These are phyloP conservation scores for Nudaria mundana DNA, from an alignment of 2,888 invertebrate species.

Conservation along the genomic window DNA sequence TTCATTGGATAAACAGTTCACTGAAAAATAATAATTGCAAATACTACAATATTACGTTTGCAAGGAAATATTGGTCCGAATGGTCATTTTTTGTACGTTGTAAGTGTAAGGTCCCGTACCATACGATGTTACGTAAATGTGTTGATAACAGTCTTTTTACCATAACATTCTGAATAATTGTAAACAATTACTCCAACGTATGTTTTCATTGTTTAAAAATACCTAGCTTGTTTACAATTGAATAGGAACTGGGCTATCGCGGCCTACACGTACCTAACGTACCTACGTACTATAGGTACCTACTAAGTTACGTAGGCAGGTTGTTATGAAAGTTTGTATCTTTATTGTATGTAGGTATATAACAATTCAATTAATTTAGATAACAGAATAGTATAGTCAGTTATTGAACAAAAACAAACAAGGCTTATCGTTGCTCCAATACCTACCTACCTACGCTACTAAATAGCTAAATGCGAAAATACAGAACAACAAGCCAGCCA, in stretches of 20 bases:
- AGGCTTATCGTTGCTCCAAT: slow-evolving; percentile 26
- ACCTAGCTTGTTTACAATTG: slow-evolving; percentile 10
- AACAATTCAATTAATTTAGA: slow-evolving; percentile 10
- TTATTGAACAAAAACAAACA: slow-evolving; percentile 42
- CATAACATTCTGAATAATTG: neutral
- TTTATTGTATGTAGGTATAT: neutral
- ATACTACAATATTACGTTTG: too few relatives aligned
- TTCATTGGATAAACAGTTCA: too few relatives aligned
- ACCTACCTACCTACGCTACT: too few relatives aligned
- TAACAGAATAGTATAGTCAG: slow-evolving; percentile 23
- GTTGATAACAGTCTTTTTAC: neutral
- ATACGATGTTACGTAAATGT: too few relatives aligned
- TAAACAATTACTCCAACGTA: slow-evolving; percentile 1
- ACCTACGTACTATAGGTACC: too few relatives aligned
- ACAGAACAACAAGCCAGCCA: slow-evolving; percentile 37
- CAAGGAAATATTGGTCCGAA: too few relatives aligned
- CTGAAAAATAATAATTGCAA: too few relatives aligned
- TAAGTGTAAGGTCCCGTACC: too few relatives aligned
- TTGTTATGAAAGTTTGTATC: slow-evolving; percentile 21
- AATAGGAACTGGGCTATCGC: slow-evolving; percentile 3
- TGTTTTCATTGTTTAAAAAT: slow-evolving; percentile 7
- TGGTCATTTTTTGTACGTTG: too few relatives aligned
- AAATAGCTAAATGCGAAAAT: slow-evolving; percentile 38
- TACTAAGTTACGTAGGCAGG: neutral
- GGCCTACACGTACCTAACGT: neutral